Evolutionary conservation across 2,888 invertebrate genomes (phyloP).

Genomic region (Phyto melanocephala): DNA sequence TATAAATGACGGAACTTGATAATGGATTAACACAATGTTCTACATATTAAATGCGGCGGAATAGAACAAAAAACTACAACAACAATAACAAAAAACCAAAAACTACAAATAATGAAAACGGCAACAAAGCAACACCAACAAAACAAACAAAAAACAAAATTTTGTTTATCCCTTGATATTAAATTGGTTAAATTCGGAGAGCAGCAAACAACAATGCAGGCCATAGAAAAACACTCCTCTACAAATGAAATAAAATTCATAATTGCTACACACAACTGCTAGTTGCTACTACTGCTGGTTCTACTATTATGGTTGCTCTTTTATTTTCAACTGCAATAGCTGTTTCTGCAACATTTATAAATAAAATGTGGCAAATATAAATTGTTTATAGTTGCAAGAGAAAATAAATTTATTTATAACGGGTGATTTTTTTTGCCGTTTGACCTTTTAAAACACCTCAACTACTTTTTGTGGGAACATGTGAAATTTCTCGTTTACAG

Average conservation of each 20-base stretch:
- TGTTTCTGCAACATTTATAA: background rate
- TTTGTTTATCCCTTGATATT: conserved; percentile 18
- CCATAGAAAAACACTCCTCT: background rate
- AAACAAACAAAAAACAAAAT: background rate
- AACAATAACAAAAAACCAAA: background rate
- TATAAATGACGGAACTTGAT: conserved; percentile 35
- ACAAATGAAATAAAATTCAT: background rate
- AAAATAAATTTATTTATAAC: too few relatives aligned
- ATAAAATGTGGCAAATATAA: conserved; percentile 30
- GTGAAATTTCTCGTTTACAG: too few relatives aligned
- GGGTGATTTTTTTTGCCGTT: conserved; percentile 23
- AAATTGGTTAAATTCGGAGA: conserved; percentile 26
- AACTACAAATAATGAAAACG: background rate
- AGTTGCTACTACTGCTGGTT: background rate
- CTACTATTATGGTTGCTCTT: background rate
- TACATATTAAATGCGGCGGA: conserved; percentile 19
- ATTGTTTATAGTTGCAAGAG: background rate
- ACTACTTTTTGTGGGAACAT: too few relatives aligned
- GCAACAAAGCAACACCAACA: too few relatives aligned
- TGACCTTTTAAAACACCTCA: background rate
- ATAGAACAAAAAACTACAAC: background rate
- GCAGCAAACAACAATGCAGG: background rate
- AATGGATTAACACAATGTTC: conserved; percentile 48
- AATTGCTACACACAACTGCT: background rate
- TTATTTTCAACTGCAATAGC: background rate